Evolutionary conservation across 2,888 invertebrate species (phyloP).

Genomic region (Pollenia angustigena): DNA sequence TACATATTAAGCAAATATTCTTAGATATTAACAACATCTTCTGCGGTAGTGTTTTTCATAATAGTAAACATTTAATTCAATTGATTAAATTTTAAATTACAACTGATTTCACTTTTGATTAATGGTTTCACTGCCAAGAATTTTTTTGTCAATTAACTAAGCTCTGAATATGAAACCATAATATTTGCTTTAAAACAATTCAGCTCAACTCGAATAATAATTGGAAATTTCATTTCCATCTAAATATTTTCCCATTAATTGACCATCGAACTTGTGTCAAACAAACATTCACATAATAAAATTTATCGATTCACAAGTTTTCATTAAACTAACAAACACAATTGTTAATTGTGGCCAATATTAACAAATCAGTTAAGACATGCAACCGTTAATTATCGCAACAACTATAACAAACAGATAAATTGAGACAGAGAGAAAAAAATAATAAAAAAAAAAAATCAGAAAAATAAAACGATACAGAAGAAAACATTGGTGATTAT

Average conservation of each 20-base stretch:
- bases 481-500: constrained; percentile 63
- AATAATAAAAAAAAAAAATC: background rate
- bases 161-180: too few species aligned
- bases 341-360: constrained; percentile 70
- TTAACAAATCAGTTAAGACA: constrained; percentile 73
- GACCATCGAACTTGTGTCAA: background rate
- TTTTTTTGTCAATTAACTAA: too few species aligned
- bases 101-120: too few species aligned
- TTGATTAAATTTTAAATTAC: too few species aligned
- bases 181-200: too few species aligned
- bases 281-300: constrained; percentile 20
- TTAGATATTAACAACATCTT: too few species aligned
- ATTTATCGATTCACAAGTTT: constrained; percentile 67
- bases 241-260: constrained; percentile 26
- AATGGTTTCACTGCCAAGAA: too few species aligned
- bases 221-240: background rate
- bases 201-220: background rate
- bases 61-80: too few species aligned
- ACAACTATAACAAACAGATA: constrained; percentile 68
- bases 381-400: constrained; percentile 68
- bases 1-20: too few species aligned
- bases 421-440: constrained; percentile 8
- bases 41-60: too few species aligned
- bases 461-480: constrained; percentile 25
- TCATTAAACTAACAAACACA: constrained; percentile 65